A percentile compares a stretch with the other conserved stretches of the same genome.
phyloP scores from a whole-genome alignment of 2,888 invertebrate species.

The Plebejus anna region DNA sequence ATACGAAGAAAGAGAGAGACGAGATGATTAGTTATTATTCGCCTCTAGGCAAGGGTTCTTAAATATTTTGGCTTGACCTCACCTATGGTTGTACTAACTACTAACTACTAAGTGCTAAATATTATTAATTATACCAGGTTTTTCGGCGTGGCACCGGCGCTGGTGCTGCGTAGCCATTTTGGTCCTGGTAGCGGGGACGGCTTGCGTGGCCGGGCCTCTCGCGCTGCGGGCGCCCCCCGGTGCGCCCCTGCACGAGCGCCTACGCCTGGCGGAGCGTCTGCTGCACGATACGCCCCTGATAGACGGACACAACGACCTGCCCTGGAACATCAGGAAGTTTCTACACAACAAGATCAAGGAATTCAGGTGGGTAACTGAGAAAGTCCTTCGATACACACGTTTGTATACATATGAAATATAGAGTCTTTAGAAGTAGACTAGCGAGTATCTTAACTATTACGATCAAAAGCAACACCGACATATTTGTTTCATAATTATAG shows the following conservation, averaged over 20 bases:
- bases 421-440: too few relatives aligned
- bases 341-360: conserved; percentile 92
- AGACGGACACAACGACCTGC: conserved; percentile 94
- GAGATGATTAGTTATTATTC: too few relatives aligned
- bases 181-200: conserved; percentile 87
- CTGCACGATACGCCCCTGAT: conserved; percentile 88
- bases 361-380: conserved; percentile 80
- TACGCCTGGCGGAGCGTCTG: conserved; percentile 85
- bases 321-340: conserved; percentile 95
- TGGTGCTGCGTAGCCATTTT: conserved; percentile 89
- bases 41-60: neutral
- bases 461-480: neutral
- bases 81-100: neutral
- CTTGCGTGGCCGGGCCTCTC: conserved; percentile 89
- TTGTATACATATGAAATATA: too few relatives aligned
- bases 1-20: too few relatives aligned
- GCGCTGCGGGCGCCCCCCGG: conserved; percentile 88
- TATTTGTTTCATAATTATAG: too few relatives aligned
- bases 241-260: conserved; percentile 87
- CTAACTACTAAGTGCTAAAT: neutral
- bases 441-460: too few relatives aligned
- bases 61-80: neutral
- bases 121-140: conserved; percentile 45
- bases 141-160: conserved; percentile 80
- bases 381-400: too few relatives aligned